These are phyloP conservation scores for Saxicola maurus DNA, from an alignment of 2,797 vertebrate genomes.

Conservation along the genomic window DNA sequence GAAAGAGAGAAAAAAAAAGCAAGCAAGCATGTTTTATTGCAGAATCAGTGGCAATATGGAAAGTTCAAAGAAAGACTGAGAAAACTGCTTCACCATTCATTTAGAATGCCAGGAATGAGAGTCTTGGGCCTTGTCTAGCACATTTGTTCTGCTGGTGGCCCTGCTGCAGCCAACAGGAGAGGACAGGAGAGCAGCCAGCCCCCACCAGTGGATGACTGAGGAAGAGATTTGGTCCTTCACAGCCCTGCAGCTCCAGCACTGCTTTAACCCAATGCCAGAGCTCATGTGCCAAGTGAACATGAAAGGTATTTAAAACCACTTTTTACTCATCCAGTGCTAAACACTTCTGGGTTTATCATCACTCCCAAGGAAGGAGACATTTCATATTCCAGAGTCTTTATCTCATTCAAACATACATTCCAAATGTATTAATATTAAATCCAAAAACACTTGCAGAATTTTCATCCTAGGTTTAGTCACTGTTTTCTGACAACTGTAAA, in stretches of 20 bases:
- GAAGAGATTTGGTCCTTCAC: neutral
- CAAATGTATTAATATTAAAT: neutral
- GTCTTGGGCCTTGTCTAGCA: neutral
- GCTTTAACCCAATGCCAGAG: neutral
- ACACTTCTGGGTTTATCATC: neutral
- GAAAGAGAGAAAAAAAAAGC: neutral
- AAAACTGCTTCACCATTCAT: neutral
- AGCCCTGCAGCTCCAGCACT: neutral
- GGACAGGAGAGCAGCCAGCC: neutral
- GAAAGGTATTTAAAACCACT: neutral
- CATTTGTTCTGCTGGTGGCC: neutral
- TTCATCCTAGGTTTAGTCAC: neutral
- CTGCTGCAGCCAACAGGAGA: neutral
- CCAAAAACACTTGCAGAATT: neutral
- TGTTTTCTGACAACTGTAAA: neutral
- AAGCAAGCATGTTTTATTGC: neutral
- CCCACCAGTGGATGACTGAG: accelerated
- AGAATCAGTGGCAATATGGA: neutral
- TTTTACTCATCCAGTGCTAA: neutral
- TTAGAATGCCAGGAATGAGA: neutral
- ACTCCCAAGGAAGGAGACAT: neutral
- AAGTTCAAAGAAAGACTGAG: neutral
- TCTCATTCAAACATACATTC: neutral
- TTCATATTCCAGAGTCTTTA: neutral
- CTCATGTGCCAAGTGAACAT: neutral